Conservation (phyloP, 2,797 vertebrate species). For the Morus bassanus region DNA sequence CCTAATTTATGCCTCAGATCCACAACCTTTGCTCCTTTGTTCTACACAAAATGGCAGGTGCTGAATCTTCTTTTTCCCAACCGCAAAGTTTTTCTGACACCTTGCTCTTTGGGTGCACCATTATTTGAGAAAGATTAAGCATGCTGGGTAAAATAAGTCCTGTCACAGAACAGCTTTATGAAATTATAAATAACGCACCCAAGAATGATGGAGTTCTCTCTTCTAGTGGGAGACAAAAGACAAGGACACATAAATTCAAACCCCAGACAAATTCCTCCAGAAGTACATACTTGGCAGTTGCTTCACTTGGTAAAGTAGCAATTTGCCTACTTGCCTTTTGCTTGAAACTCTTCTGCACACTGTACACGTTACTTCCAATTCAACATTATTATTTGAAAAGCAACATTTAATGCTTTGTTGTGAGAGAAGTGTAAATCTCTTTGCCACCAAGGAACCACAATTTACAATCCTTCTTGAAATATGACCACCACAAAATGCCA, state of each 20-base stretch:
- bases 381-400: slow-evolving; percentile 10
- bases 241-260: slow-evolving; percentile 72
- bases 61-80: slow-evolving; percentile 28
- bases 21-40: slow-evolving; percentile 67
- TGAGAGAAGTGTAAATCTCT: background rate
- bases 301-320: slow-evolving; percentile 34
- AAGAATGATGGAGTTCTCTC: slow-evolving; percentile 74
- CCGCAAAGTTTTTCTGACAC: slow-evolving; percentile 52
- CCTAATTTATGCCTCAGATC: slow-evolving; percentile 71
- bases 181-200: slow-evolving; percentile 85
- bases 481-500: background rate
- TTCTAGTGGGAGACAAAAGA: slow-evolving; percentile 69
- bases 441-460: background rate
- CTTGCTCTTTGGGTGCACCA: slow-evolving; percentile 47
- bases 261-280: slow-evolving; percentile 52
- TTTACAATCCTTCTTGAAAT: background rate
- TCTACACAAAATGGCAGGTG: slow-evolving; percentile 30
- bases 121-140: slow-evolving; percentile 83
- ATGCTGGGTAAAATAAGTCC: slow-evolving; percentile 84
- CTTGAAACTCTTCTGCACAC: background rate
- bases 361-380: background rate
- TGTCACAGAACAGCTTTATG: slow-evolving; percentile 87
- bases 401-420: background rate
- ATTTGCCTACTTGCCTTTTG: slow-evolving; percentile 30
- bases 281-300: slow-evolving; percentile 35